These are phyloP conservation scores for Apis laboriosa DNA, from an alignment of 1,140 invertebrate genomes.

Conservation along the genomic window DNA sequence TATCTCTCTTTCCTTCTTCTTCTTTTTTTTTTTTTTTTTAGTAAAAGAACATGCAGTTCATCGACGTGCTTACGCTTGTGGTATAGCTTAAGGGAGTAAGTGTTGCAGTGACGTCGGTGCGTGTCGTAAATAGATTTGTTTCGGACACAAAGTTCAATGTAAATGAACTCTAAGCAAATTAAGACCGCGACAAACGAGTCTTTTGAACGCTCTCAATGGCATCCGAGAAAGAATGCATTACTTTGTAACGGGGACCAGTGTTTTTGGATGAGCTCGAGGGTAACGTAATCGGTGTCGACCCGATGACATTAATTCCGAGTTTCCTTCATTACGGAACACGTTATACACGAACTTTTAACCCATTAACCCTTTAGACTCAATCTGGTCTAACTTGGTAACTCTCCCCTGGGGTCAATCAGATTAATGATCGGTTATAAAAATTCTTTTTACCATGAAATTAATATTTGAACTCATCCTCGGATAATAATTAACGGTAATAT, in stretches of 20 bases:
- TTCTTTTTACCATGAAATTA: no score
- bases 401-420: no score
- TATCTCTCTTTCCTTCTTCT: background rate
- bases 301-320: background rate
- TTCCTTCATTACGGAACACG: background rate
- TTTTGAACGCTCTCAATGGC: no score
- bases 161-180: slow-evolving; percentile 34
- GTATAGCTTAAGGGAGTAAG: background rate
- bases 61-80: background rate
- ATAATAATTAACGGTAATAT: no score
- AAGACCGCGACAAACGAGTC: background rate
- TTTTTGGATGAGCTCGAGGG: background rate
- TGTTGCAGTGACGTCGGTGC: background rate
- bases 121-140: slow-evolving; percentile 39
- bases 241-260: background rate
- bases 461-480: no score
- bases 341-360: background rate
- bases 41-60: background rate
- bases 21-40: background rate
- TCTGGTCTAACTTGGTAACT: no score
- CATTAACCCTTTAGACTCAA: no score
- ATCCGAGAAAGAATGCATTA: background rate
- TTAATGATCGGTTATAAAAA: no score
- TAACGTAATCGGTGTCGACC: background rate
- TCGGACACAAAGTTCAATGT: slow-evolving; percentile 46